These are phyloP conservation scores for Hippoglossus stenolepis DNA, from an alignment of 2,113 vertebrate species.

Conservation along the genomic window DNA sequence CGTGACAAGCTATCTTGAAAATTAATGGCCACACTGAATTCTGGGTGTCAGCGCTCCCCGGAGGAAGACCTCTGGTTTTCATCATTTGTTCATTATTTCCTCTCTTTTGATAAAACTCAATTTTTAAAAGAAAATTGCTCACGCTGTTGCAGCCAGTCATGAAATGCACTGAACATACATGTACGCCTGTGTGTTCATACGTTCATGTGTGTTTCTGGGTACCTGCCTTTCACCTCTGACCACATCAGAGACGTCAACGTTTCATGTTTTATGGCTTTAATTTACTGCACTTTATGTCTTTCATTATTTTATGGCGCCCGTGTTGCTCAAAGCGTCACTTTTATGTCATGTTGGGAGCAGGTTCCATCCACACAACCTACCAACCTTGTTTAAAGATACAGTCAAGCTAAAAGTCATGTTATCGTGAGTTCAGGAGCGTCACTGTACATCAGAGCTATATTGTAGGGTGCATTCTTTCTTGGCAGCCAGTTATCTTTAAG, in stretches of 20 bases:
- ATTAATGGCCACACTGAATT: neutral
- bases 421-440: neutral
- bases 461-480: neutral
- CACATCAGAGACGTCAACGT: neutral
- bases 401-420: constrained; percentile 2
- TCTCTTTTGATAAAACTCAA: neutral
- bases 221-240: neutral
- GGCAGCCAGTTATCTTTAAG: constrained; percentile 17
- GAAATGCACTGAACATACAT: neutral
- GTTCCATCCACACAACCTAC: neutral
- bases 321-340: neutral
- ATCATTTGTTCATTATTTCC: neutral
- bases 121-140: neutral
- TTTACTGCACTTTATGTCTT: constrained; percentile 5
- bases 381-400: neutral
- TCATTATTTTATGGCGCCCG: neutral
- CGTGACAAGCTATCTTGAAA: neutral
- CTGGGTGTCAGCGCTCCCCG: neutral
- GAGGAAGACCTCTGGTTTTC: neutral
- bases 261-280: neutral
- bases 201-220: neutral
- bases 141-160: neutral
- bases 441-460: neutral
- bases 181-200: neutral
- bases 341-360: neutral